phyloP scores from a whole-genome alignment of 2,888 invertebrate species.

The Drosophila nigritarsus region DNA sequence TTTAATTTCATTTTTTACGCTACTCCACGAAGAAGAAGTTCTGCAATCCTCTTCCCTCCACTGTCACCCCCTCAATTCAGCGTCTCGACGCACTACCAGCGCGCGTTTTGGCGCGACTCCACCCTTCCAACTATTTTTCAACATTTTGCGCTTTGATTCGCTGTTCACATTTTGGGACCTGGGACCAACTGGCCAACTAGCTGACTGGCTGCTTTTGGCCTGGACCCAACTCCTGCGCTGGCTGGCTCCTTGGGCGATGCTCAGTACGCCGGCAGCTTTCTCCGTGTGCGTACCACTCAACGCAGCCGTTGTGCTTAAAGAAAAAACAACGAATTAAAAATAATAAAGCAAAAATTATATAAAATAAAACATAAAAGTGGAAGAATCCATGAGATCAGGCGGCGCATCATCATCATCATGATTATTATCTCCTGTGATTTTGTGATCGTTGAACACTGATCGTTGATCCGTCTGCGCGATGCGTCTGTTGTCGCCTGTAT shows the following conservation, averaged over 20 bases:
- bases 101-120: slow-evolving; percentile 54
- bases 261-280: slow-evolving; percentile 82
- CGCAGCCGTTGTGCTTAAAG: slow-evolving; percentile 56
- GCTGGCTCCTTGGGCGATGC: slow-evolving; percentile 62
- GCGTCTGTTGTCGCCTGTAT: slow-evolving; percentile 36
- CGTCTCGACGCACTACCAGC: not conserved
- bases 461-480: slow-evolving; percentile 32
- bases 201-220: slow-evolving; percentile 38
- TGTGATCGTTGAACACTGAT: slow-evolving; percentile 26
- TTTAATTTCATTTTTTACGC: slow-evolving; percentile 82
- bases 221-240: slow-evolving; percentile 58
- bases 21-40: slow-evolving; percentile 57
- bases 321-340: slow-evolving; percentile 20
- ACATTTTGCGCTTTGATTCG: slow-evolving; percentile 74
- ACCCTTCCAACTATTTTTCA: slow-evolving; percentile 72
- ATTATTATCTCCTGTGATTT: slow-evolving; percentile 31
- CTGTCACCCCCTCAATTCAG: not conserved
- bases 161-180: slow-evolving; percentile 73
- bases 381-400: slow-evolving; percentile 23
- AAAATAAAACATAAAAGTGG: slow-evolving; percentile 27
- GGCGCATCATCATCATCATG: slow-evolving; percentile 19
- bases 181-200: slow-evolving; percentile 24
- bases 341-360: slow-evolving; percentile 17
- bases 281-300: slow-evolving; percentile 76
- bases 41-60: slow-evolving; percentile 2